Conservation (phyloP, 2,113 vertebrate species). For the Amazona guildingii region DNA sequence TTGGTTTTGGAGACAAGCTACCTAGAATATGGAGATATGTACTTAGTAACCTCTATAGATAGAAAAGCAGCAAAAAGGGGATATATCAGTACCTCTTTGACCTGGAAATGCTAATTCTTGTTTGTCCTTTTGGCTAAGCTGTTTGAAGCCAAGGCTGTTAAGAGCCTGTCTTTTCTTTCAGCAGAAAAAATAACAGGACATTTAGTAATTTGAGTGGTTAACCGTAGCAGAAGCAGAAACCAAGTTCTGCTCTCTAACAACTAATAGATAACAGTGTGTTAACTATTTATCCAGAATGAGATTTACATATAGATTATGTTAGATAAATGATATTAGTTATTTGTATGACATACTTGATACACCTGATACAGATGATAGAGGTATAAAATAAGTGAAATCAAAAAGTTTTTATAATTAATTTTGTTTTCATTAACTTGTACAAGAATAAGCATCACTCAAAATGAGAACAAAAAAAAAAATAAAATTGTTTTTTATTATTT, state of each 20-base stretch:
- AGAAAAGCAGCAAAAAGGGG: background rate
- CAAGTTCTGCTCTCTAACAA: background rate
- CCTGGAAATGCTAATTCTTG: background rate
- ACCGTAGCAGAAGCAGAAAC: background rate
- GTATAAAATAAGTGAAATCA: background rate
- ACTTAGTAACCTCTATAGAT: background rate
- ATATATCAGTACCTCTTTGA: background rate
- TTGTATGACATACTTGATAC: background rate
- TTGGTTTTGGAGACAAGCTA: background rate
- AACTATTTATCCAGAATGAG: background rate
- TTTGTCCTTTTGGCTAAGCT: background rate
- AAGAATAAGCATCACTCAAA: background rate
- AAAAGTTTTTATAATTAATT: background rate
- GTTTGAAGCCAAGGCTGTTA: background rate
- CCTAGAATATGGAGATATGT: background rate
- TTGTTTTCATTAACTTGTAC: background rate
- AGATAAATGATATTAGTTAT: background rate
- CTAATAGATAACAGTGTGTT: background rate
- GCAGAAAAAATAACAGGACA: background rate
- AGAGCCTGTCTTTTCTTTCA: background rate
- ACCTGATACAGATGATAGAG: background rate
- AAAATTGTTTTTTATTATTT: background rate
- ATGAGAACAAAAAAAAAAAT: background rate
- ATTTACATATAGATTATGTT: background rate
- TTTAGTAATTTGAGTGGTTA: background rate